Percentiles rank a stretch among this genome's conserved stretches.
phyloP scores from a whole-genome alignment of 2,888 invertebrate genomes.

The Drosophila hamatofila region DNA sequence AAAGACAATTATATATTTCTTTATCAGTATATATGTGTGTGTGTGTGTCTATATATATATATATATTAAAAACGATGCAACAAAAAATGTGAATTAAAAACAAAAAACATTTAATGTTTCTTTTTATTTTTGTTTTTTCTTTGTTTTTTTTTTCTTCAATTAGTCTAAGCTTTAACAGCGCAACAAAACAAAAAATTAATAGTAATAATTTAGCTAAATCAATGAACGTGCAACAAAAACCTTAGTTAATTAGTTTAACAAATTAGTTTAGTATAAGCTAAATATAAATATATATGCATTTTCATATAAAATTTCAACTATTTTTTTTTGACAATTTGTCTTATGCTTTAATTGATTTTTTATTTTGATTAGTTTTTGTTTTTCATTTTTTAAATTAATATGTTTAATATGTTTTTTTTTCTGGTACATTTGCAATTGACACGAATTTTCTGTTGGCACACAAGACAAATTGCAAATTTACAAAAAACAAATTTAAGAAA shows the following conservation, averaged over 20 bases:
- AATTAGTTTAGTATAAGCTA: slow-evolving; percentile 52
- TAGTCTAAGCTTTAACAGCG: slow-evolving; percentile 70
- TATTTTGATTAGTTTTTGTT: slow-evolving; percentile 17
- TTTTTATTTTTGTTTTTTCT: slow-evolving; percentile 19
- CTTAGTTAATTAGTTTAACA: slow-evolving; percentile 74
- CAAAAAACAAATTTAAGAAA: slow-evolving; percentile 1
- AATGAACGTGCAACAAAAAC: slow-evolving; percentile 66
- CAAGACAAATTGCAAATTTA: slow-evolving; percentile 65
- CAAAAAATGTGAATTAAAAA: slow-evolving; percentile 53
- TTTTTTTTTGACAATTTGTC: slow-evolving; percentile 66
- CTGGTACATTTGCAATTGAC: slow-evolving; percentile 66
- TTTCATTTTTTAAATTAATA: neutral
- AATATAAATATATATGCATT: slow-evolving; percentile 43
- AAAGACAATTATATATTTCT: slow-evolving; percentile 37
- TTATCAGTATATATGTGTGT: slow-evolving; percentile 38
- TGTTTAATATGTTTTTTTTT: slow-evolving; percentile 1
- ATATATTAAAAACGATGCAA: slow-evolving; percentile 72
- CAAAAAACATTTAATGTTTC: slow-evolving; percentile 55
- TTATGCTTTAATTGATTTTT: slow-evolving; percentile 24
- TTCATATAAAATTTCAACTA: slow-evolving; percentile 60
- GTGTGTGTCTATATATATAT: slow-evolving; percentile 2
- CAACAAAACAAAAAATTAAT: slow-evolving; percentile 52
- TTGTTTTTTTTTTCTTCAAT: slow-evolving; percentile 37
- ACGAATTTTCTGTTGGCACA: slow-evolving; percentile 55
- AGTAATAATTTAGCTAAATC: slow-evolving; percentile 72